Evolutionary conservation across 2,888 invertebrate species (phyloP).

Genomic region (Ceriagrion tenellum): DNA sequence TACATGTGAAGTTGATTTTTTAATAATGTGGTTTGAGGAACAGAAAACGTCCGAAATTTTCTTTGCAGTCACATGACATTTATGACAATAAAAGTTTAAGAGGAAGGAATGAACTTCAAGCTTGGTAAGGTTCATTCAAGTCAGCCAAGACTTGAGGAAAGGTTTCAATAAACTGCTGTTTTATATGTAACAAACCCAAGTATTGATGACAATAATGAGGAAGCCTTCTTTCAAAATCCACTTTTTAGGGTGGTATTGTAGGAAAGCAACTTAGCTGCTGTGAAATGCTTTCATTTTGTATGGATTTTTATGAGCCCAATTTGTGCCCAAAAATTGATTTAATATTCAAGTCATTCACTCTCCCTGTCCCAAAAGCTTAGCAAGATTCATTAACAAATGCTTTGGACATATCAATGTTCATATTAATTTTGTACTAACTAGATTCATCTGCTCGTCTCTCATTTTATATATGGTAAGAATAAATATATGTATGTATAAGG

Average conservation of each 20-base stretch:
- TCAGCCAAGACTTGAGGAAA: slow-evolving; percentile 32
- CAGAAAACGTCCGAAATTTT: slow-evolving; percentile 67
- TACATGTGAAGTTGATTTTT: slow-evolving; percentile 64
- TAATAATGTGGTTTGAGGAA: slow-evolving; percentile 65
- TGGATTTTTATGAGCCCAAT: slow-evolving; percentile 43
- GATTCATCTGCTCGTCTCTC: slow-evolving; percentile 56
- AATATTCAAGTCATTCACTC: slow-evolving; percentile 52
- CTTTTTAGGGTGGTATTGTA: slow-evolving; percentile 49
- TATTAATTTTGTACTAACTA: slow-evolving; percentile 61
- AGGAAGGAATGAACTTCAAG: background rate
- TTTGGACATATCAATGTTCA: slow-evolving; percentile 66
- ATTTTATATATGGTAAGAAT: slow-evolving; percentile 46
- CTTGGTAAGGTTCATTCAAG: slow-evolving; percentile 9
- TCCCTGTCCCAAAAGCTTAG: slow-evolving; percentile 54
- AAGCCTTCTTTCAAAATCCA: slow-evolving; percentile 63
- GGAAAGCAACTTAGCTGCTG: slow-evolving; percentile 53
- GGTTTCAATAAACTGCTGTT: slow-evolving; percentile 42
- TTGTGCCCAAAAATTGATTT: slow-evolving; percentile 52
- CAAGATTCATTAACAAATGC: slow-evolving; percentile 63
- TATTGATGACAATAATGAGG: slow-evolving; percentile 61
- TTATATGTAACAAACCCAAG: slow-evolving; percentile 43
- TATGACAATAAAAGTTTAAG: slow-evolving; percentile 55
- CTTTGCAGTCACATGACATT: slow-evolving; percentile 64
- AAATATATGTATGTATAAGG: slow-evolving; percentile 54
- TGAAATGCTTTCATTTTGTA: slow-evolving; percentile 63